phyloP scores from a whole-genome alignment of 2,113 vertebrate genomes.

The Orthochromis malagaraziensis region DNA sequence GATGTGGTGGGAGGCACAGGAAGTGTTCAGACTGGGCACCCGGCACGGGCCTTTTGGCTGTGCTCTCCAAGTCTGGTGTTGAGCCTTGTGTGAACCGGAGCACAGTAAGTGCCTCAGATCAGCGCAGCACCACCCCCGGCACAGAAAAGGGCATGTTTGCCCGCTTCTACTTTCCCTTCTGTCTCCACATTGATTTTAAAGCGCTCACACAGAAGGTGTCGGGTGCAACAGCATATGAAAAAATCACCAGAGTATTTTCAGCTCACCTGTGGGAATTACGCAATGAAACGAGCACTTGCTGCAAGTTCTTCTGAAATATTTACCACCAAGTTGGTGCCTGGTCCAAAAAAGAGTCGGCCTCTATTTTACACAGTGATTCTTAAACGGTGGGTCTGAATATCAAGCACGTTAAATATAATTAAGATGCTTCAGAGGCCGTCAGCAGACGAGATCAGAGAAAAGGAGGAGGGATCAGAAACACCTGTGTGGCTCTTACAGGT shows the following conservation, averaged over 20 bases:
- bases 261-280: slow-evolving; percentile 1
- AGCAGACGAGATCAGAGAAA: not conserved
- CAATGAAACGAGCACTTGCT: not conserved
- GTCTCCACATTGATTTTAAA: slow-evolving; percentile 16
- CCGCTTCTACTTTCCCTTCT: not conserved
- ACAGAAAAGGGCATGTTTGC: not conserved
- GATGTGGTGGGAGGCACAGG: slow-evolving; percentile 14
- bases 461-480: slow-evolving; percentile 1
- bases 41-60: not conserved
- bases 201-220: not conserved
- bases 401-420: not conserved
- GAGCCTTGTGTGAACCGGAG: not conserved
- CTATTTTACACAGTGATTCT: not conserved
- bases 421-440: not conserved
- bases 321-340: not conserved
- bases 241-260: slow-evolving; percentile 1
- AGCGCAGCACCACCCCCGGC: not conserved
- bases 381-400: not conserved
- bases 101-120: not conserved
- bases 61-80: not conserved
- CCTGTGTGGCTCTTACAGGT: slow-evolving; percentile 34
- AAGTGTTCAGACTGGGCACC: not conserved
- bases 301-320: not conserved
- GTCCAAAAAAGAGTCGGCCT: not conserved
- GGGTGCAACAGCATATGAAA: slow-evolving; percentile 24